Conservation (phyloP, 2,797 vertebrate genomes). For the Lepilemur ruficaudatus region DNA sequence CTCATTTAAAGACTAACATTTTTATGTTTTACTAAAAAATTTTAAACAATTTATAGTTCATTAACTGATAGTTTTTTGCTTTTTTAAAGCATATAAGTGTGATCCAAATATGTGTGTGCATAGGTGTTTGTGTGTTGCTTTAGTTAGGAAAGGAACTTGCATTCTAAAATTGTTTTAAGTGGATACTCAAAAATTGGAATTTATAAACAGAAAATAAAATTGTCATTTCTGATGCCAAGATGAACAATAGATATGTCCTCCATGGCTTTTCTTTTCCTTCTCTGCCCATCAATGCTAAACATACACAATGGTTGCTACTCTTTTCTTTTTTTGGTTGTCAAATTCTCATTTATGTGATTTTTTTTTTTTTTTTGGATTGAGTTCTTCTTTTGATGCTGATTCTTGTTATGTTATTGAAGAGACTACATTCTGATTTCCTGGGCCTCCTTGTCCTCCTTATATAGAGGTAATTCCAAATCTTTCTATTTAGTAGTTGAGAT, state of each 20-base stretch:
- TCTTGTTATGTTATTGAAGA: not conserved
- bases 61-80: constrained; percentile 15
- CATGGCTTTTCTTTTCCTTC: not conserved
- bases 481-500: not conserved
- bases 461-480: not conserved
- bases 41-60: not conserved
- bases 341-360: not conserved
- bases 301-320: no score
- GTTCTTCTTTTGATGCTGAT: not conserved
- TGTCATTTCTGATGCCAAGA: constrained; percentile 31
- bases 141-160: constrained; percentile 56
- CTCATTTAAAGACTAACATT: not conserved
- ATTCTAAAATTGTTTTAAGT: not conserved
- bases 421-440: not conserved
- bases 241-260: not conserved
- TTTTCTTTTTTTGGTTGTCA: not conserved
- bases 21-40: not conserved
- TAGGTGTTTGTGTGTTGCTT: constrained; percentile 59
- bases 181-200: not conserved
- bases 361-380: not conserved
- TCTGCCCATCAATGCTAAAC: not conserved
- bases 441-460: not conserved
- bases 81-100: constrained; percentile 52
- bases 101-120: constrained; percentile 70
- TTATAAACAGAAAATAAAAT: constrained; percentile 52